Conservation (phyloP, 1,140 invertebrate species). For the Bombus difficillimus region DNA sequence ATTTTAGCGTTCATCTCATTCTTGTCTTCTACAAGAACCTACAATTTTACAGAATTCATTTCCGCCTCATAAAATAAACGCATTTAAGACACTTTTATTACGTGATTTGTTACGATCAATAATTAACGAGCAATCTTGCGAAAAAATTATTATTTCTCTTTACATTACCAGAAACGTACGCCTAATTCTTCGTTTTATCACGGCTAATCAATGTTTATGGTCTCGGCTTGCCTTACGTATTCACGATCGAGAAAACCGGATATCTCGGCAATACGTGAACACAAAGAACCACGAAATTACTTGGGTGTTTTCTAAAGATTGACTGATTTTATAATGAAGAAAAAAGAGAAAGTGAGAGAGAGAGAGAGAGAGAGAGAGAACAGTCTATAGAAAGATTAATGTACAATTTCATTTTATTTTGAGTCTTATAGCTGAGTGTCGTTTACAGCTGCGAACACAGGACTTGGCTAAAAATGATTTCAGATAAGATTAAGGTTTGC, state of each 20-base stretch:
- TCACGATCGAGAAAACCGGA: not conserved
- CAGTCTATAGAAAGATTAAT: not conserved
- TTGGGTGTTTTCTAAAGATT: not conserved
- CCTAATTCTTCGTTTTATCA: not conserved
- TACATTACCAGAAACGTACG: not conserved
- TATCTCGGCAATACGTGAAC: no score
- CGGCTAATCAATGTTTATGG: not conserved
- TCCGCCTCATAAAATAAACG: not conserved
- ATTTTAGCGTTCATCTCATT: not conserved
- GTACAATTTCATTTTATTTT: not conserved
- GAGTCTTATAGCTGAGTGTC: not conserved
- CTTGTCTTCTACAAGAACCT: not conserved
- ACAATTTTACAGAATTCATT: not conserved
- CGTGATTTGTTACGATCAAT: not conserved
- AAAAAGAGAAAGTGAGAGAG: not conserved
- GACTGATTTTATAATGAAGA: not conserved
- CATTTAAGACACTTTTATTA: not conserved
- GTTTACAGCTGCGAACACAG: not conserved
- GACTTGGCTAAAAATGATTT: conserved; percentile 23
- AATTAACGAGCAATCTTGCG: not conserved
- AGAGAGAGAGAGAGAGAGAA: not conserved
- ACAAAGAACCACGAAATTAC: not conserved
- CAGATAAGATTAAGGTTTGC: not conserved
- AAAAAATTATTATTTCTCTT: not conserved
- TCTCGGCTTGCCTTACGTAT: not conserved